Conservation (phyloP, 37 sponge, comb jelly and placozoan species). For the Chondrosia reniformis region DNA sequence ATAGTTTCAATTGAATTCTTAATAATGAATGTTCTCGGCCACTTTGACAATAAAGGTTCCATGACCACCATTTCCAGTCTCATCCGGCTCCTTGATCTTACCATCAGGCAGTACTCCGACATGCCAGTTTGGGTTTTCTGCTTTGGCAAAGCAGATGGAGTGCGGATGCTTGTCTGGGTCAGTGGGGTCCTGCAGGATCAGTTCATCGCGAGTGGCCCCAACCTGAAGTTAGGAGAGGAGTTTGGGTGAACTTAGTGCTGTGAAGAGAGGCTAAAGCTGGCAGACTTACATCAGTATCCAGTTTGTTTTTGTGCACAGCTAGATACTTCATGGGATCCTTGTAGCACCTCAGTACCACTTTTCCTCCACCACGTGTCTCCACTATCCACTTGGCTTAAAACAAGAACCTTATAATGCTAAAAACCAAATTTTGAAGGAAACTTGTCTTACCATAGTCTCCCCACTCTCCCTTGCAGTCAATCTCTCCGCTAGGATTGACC, state of each 20-base stretch:
- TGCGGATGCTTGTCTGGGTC: too few species aligned
- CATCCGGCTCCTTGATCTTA: background rate
- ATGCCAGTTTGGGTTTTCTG: background rate
- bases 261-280: too few species aligned
- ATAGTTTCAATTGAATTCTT: too few species aligned
- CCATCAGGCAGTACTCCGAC: background rate
- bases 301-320: background rate
- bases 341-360: background rate
- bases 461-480: slow-evolving; percentile 1
- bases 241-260: too few species aligned
- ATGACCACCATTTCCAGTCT: background rate
- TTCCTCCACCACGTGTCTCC: background rate
- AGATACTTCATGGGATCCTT: background rate
- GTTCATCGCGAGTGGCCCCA: background rate
- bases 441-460: background rate
- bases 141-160: background rate
- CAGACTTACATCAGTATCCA: background rate
- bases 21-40: too few species aligned
- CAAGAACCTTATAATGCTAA: too few species aligned
- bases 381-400: background rate
- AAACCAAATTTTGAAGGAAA: too few species aligned
- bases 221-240: too few species aligned
- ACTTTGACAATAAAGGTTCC: background rate
- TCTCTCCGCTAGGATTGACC: background rate
- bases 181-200: background rate